Conservation (phyloP, 2,888 invertebrate species). For the Ceratothoa steindachneri region DNA sequence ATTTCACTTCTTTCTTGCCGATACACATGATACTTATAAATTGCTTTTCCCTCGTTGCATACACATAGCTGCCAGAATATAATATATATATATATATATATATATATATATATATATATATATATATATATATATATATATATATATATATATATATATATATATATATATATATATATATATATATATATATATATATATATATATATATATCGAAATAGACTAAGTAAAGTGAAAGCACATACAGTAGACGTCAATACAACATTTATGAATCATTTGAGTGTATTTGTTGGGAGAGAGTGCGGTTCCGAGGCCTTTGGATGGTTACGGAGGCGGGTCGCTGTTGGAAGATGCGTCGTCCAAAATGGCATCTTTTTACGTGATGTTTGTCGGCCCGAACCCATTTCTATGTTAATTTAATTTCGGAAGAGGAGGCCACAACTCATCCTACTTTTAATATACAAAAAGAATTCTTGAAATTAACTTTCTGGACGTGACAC, state of each 20-base stretch:
- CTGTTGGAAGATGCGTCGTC: neutral
- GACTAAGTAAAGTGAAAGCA: neutral
- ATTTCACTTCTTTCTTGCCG: no score
- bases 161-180: no score
- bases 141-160: no score
- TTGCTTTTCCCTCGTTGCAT: no score
- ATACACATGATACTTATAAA: no score
- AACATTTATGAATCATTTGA: no score
- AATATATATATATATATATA: no score
- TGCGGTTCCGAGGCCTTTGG: neutral
- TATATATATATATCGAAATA: neutral
- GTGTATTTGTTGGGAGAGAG: neutral
- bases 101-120: no score
- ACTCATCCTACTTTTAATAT: neutral
- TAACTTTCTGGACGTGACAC: neutral
- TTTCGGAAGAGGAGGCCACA: neutral
- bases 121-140: no score
- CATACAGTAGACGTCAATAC: no score
- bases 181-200: no score
- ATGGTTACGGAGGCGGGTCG: neutral
- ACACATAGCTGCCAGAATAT: no score
- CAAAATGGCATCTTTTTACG: neutral
- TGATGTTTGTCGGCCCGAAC: neutral
- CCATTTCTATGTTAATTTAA: neutral
- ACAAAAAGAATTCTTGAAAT: neutral